Evolutionary conservation across 2,797 vertebrate species (phyloP), one percentile per base, ranked within the genome.

Genomic region (Melanotaenia maccullochi): DNA sequence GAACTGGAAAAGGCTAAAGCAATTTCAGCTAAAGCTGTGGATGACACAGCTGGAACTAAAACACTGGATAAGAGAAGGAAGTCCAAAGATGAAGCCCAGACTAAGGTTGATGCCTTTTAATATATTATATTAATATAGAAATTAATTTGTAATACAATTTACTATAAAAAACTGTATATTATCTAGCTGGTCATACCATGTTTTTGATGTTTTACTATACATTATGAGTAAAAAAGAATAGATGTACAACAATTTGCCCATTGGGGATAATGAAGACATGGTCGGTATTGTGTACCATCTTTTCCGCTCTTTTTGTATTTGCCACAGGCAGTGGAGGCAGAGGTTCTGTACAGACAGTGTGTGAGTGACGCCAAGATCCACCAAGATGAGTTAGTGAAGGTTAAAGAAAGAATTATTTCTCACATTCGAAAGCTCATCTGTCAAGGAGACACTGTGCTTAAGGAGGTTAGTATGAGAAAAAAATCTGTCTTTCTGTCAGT

Each of bases 381-480:
- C 33, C 95, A 94, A 25, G 94, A 96, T 0, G 95, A 93, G 9
- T 87, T 98, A 82, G 95, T 96, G 81, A 95, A 88, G 14, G 92
- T 93, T 69, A 96, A 97, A 65, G 94, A 94, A 47, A 93, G 89
- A 76, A 97, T 98, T 14, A 91, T 99, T 78, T 93, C 95, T 5
- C 97, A 98, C 51, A 87, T 92, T 22, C 95, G 96, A 66, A 98
- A 99, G 81, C 94, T 99, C 75, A 94, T 98, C 85, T 93, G 93
- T 81, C 97, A 97, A 75, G 97, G 97, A 66, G 97, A 99, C 60
- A 96, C 92, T 36, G 94, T 97, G 65, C 92, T 99, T 36, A 96
- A 95, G 20, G 93, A 97, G 96, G 97, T 97, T 72, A 1, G 95
- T 68, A 33, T 75, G 30, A 73, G 70, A 69, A 47, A 11, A 13